Evolutionary conservation across 2,113 vertebrate genomes (phyloP).

Genomic region (Astatoreochromis straeleni): DNA sequence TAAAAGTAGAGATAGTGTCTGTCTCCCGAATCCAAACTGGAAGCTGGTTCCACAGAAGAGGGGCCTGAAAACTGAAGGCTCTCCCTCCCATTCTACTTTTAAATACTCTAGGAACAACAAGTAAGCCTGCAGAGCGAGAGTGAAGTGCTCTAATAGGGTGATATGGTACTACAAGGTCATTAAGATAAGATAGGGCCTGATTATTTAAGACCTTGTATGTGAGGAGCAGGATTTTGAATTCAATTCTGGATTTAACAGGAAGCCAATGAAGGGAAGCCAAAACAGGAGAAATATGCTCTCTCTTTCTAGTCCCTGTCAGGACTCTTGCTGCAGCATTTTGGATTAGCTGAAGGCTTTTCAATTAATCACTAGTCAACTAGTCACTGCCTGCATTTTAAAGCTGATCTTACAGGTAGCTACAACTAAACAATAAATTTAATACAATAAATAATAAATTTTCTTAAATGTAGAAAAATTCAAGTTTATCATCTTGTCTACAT

Average conservation of each 20-base stretch:
- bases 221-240: not conserved
- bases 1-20: not conserved
- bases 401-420: not conserved
- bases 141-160: accelerated
- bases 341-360: not conserved
- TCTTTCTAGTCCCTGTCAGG: accelerated
- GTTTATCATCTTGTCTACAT: not conserved
- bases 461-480: not conserved
- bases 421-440: not conserved
- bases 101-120: not conserved
- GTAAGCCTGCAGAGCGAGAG: accelerated
- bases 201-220: not conserved
- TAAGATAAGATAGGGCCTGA: not conserved
- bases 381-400: not conserved
- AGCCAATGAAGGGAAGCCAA: not conserved
- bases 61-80: not conserved
- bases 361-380: not conserved
- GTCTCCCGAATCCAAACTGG: accelerated
- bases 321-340: not conserved
- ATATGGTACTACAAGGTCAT: not conserved
- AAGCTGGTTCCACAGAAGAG: not conserved
- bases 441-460: not conserved
- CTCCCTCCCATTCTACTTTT: not conserved
- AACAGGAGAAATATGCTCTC: not conserved
- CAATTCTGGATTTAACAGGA: not conserved